Conservation (phyloP, 1,140 invertebrate species). For the Kradibia gibbosae region DNA sequence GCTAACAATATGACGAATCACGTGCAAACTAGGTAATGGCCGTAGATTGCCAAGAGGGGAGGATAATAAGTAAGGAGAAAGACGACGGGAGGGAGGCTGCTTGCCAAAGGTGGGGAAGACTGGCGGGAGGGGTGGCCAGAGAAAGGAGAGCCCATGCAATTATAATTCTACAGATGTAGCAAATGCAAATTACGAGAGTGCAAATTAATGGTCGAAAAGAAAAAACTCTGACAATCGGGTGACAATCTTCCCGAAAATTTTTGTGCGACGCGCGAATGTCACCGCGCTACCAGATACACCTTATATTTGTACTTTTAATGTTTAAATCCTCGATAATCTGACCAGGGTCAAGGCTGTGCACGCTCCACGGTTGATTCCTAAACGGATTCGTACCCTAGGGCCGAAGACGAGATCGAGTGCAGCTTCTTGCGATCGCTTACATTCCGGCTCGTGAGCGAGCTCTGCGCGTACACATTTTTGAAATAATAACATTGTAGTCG, state of each 20-base stretch:
- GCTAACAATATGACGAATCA: too few species aligned
- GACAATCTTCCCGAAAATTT: conserved; percentile 1
- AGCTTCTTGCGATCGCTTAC: background rate
- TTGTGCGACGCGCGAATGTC: background rate
- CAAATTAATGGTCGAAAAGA: background rate
- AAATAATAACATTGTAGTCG: too few species aligned
- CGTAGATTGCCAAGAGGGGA: too few species aligned
- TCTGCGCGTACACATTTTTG: background rate
- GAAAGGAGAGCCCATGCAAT: conserved; percentile 53
- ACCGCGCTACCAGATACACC: too few species aligned
- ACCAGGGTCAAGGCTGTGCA: conserved; percentile 1
- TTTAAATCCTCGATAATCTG: too few species aligned
- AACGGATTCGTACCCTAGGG: background rate
- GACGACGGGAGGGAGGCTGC: background rate
- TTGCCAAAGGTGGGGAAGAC: background rate
- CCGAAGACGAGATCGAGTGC: background rate
- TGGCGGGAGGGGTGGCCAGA: background rate
- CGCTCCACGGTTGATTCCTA: background rate
- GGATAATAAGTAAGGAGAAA: too few species aligned
- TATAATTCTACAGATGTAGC: conserved; percentile 56
- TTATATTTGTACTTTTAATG: too few species aligned
- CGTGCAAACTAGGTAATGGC: too few species aligned
- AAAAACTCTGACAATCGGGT: background rate
- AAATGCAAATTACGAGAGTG: conserved; percentile 51
- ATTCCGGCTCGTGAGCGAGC: background rate